A percentile compares a stretch with the other conserved stretches of the same genome.
Evolutionary conservation across 1,140 invertebrate genomes (phyloP).

Genomic region (Pinna nobilis): DNA sequence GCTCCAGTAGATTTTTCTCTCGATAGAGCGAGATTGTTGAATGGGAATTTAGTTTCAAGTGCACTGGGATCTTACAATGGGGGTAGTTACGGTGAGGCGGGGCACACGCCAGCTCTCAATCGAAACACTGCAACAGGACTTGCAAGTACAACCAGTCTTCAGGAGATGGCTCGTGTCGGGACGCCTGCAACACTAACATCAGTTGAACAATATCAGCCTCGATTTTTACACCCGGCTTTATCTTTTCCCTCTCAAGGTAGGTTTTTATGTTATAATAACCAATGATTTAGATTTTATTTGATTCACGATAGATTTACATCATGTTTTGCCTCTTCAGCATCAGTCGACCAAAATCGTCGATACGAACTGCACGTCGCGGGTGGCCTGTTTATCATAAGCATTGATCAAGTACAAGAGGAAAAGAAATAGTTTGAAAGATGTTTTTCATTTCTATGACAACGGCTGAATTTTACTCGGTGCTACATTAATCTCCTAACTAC

Average conservation of each 20-base stretch:
- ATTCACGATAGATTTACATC: too few species aligned
- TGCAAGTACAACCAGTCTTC: background rate
- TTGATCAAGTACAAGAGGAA: too few species aligned
- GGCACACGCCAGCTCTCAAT: background rate
- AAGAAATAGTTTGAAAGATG: too few species aligned
- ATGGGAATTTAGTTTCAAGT: conserved; percentile 19
- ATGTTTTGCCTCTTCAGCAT: too few species aligned
- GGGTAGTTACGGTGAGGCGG: conserved; percentile 12
- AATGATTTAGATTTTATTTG: too few species aligned
- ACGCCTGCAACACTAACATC: background rate
- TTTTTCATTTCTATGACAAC: too few species aligned
- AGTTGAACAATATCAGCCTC: background rate
- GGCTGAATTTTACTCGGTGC: too few species aligned
- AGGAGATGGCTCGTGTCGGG: background rate
- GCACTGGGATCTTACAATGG: conserved; percentile 23
- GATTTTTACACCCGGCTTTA: conserved; percentile 18
- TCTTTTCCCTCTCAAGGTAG: conserved; percentile 19
- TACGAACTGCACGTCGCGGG: too few species aligned
- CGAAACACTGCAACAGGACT: background rate
- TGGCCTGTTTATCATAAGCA: too few species aligned
- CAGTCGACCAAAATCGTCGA: too few species aligned
- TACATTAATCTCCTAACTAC: too few species aligned
- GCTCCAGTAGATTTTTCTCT: conserved; percentile 36
- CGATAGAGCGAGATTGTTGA: conserved; percentile 27
- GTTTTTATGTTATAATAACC: too few species aligned